Evolutionary conservation across 2,888 invertebrate species (phyloP).

Genomic region (Megamerina dolium): DNA sequence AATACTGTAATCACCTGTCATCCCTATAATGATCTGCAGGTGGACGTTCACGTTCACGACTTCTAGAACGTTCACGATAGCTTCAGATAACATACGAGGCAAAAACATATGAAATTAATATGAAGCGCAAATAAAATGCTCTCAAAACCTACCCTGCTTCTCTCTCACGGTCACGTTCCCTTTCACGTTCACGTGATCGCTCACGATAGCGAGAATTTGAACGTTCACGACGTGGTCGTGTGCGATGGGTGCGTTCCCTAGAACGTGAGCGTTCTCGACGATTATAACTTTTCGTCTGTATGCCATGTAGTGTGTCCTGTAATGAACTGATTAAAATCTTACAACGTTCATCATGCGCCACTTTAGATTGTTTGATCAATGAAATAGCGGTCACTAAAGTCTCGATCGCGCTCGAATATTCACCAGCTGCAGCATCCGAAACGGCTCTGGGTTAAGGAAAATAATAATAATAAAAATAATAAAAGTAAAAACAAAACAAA

Average conservation of each 20-base stretch:
- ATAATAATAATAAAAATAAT: not conserved
- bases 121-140: slow-evolving; percentile 6
- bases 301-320: slow-evolving; percentile 93
- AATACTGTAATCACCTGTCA: slow-evolving; percentile 35
- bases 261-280: slow-evolving; percentile 58
- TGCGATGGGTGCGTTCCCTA: slow-evolving; percentile 51
- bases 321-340: slow-evolving; percentile 95
- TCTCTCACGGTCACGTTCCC: slow-evolving; percentile 48
- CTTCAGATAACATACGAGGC: slow-evolving; percentile 1
- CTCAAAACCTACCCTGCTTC: slow-evolving; percentile 6
- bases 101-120: no score
- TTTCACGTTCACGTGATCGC: slow-evolving; percentile 64
- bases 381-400: slow-evolving; percentile 98
- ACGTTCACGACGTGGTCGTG: slow-evolving; percentile 47
- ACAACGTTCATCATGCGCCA: slow-evolving; percentile 82
- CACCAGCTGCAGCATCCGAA: slow-evolving; percentile 94
- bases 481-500: not conserved
- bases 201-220: slow-evolving; percentile 62
- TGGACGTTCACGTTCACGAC: slow-evolving; percentile 59
- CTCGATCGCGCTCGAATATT: slow-evolving; percentile 97
- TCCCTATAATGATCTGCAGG: slow-evolving; percentile 47
- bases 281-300: slow-evolving; percentile 95
- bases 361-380: slow-evolving; percentile 94
- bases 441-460: slow-evolving; percentile 75
- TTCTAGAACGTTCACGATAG: slow-evolving; percentile 61